Conservation (phyloP, 1,140 invertebrate species). For the Sogatella furcifera region DNA sequence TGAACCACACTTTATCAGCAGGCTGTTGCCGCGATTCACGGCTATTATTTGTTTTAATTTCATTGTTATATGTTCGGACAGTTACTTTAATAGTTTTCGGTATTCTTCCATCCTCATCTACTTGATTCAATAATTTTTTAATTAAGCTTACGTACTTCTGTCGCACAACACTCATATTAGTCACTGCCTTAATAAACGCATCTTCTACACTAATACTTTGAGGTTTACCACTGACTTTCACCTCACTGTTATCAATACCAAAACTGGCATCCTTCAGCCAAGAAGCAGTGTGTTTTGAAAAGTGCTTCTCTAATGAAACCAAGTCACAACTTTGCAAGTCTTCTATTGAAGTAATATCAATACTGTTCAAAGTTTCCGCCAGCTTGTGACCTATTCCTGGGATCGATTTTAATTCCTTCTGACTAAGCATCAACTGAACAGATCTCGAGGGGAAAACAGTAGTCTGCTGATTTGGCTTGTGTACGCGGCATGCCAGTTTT, state of each 20-base stretch:
- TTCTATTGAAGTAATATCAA: slow-evolving; percentile 49
- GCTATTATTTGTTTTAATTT: slow-evolving; percentile 43
- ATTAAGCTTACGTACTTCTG: slow-evolving; percentile 52
- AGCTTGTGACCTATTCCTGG: slow-evolving; percentile 62
- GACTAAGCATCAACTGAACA: slow-evolving; percentile 46
- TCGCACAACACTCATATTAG: slow-evolving; percentile 52
- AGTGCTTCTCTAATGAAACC: slow-evolving; percentile 42
- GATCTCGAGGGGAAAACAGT: slow-evolving; percentile 56
- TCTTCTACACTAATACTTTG: slow-evolving; percentile 64
- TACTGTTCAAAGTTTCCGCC: slow-evolving; percentile 43
- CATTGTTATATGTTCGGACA: slow-evolving; percentile 52
- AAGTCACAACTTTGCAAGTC: slow-evolving; percentile 51
- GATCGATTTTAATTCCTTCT: slow-evolving; percentile 46
- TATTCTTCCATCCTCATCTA: slow-evolving; percentile 61
- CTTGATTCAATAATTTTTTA: slow-evolving; percentile 52
- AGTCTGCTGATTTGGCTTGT: slow-evolving; percentile 75
- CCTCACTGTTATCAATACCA: slow-evolving; percentile 54
- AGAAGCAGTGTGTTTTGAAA: slow-evolving; percentile 53
- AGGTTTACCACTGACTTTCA: slow-evolving; percentile 57
- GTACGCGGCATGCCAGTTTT: slow-evolving; percentile 56
- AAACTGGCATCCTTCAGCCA: slow-evolving; percentile 53
- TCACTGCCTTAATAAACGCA: slow-evolving; percentile 53
- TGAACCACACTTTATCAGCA: slow-evolving; percentile 50
- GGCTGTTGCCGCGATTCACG: slow-evolving; percentile 54
- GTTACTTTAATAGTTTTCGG: slow-evolving; percentile 60